Base-by-base conservation (phyloP, 2,888 invertebrate genomes). In the Noctuana brunneofusca region DNA sequence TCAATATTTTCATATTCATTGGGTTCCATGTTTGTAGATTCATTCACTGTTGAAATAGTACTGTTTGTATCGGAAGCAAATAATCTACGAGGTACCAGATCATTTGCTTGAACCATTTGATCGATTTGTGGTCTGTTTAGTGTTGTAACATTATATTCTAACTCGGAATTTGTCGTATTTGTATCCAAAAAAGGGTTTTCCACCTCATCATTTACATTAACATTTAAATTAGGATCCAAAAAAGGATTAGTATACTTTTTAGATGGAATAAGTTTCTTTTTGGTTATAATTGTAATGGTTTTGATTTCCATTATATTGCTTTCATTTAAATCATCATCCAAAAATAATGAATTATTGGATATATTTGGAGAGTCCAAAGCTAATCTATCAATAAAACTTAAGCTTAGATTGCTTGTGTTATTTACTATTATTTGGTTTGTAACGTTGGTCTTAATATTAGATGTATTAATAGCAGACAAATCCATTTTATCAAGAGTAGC, bases 291-390 rank as follows among this genome's bases (percentile, higher is more conserved):
- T 49, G 90, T 91, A 1, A 92, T 92, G 0, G 92, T 90, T 81
- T 92, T 92, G 1, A 92, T 91, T 68, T 92, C 92, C 92, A 92
- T 92, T 20, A 92, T 92, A 65, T 92, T 92, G 63, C 92, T 92
- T 73, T 92, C 92, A 68, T 92, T 92, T 48, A 92, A 76, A 72
- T 92, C 92, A 69, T 92, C 92, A 63, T 92, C 92, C 1, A 89
- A 76, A 65, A 81, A 88, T 14, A 92, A 67, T 0, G 90, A 89
- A 68, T 85, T 85, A 27, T 89, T 87, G 0, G 89, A 86, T 1
- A 74, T 52, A 55, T 78, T 82, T 0, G 92, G 89, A 0, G 89
- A 89, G 49, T 92, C 84, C 49, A 92, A 66, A 0, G 83, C 90
- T 1, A 92, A 75, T 70, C 87, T 79, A 49, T 92, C 92, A 41